Conservation (phyloP, 2,113 vertebrate species). For the Ardeotis arabs region DNA sequence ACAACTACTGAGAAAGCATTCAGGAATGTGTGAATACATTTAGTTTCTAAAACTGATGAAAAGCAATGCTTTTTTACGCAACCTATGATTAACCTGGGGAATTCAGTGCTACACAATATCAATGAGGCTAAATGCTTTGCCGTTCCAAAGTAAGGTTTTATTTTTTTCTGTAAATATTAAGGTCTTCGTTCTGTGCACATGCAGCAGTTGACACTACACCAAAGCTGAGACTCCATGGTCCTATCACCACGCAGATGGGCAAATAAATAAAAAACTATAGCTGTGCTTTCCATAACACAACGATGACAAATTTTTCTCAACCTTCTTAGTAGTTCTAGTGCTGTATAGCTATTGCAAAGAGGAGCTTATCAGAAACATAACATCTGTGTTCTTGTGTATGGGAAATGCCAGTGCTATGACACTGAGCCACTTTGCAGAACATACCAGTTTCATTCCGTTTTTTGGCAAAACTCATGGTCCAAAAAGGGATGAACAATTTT, state of each 20-base stretch:
- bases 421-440: not conserved
- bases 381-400: not conserved
- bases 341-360: not conserved
- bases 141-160: not conserved
- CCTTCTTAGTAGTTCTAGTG: not conserved
- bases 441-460: not conserved
- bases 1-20: not conserved
- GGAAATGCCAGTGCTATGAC: not conserved
- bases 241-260: not conserved
- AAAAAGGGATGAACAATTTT: not conserved
- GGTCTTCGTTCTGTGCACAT: not conserved
- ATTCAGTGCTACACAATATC: not conserved
- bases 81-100: not conserved
- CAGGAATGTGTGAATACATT: not conserved
- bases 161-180: not conserved
- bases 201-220: not conserved
- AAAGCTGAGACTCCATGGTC: not conserved
- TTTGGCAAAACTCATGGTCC: not conserved
- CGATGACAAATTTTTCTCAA: not conserved
- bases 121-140: not conserved
- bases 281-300: not conserved
- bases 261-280: not conserved
- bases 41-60: not conserved
- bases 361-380: not conserved
- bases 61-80: not conserved